These are phyloP conservation scores for Laothoe populi DNA, from an alignment of 2,888 invertebrate genomes.

Conservation along the genomic window DNA sequence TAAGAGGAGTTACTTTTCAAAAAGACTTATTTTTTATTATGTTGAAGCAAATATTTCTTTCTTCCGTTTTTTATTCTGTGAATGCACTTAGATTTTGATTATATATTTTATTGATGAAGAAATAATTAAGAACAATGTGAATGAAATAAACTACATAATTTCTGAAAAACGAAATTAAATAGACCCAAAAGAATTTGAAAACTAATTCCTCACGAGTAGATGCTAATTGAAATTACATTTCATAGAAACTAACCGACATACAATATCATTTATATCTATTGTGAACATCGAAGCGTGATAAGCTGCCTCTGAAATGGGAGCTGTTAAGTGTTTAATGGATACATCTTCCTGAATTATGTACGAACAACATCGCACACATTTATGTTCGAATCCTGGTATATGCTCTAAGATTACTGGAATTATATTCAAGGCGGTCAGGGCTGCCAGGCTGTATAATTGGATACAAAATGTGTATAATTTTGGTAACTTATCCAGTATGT, in stretches of 20 bases:
- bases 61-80: no score
- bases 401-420: not conserved
- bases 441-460: not conserved
- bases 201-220: no score
- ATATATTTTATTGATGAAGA: no score
- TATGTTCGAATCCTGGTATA: not conserved
- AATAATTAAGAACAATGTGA: no score
- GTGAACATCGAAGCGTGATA: not conserved
- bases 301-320: conserved; percentile 8
- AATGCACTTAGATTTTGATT: no score
- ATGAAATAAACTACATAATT: no score
- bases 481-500: not conserved
- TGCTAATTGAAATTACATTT: no score
- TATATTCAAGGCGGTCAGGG: not conserved
- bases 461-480: not conserved
- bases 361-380: not conserved
- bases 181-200: no score
- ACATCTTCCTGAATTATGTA: conserved; percentile 17
- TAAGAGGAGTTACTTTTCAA: no score
- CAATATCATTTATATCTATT: not conserved
- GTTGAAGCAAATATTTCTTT: no score
- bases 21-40: no score
- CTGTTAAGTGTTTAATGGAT: conserved; percentile 16
- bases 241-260: not conserved
- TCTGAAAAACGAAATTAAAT: no score